Evolutionary conservation across 2,888 invertebrate species (phyloP).

Genomic region (Conus canariensis): DNA sequence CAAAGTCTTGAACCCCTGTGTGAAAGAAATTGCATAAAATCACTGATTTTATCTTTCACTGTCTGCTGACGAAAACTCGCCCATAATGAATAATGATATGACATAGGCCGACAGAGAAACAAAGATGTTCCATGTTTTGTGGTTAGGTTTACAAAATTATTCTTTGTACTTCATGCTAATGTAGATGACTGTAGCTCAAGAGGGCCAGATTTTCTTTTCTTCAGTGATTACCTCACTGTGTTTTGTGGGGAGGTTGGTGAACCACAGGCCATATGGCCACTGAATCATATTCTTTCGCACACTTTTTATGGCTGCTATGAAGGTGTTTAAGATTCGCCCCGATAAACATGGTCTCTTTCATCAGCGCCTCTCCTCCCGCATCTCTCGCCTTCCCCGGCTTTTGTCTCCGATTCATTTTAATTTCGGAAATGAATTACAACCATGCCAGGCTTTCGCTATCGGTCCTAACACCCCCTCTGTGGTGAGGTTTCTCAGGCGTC

Average conservation of each 20-base stretch:
- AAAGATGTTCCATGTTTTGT: conserved; percentile 15
- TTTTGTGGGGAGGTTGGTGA: conserved; percentile 41
- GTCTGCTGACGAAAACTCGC: neutral
- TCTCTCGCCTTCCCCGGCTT: conserved; percentile 16
- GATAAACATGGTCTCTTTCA: conserved; percentile 35
- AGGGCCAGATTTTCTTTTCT: conserved; percentile 31
- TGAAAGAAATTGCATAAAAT: neutral
- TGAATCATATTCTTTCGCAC: conserved; percentile 26
- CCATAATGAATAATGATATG: too few relatives aligned
- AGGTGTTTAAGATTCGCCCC: conserved; percentile 36
- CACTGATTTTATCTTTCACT: neutral
- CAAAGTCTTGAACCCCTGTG: neutral
- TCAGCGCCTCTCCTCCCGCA: neutral
- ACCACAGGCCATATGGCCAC: conserved; percentile 51
- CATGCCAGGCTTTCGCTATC: conserved; percentile 24
- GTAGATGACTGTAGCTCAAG: conserved; percentile 21
- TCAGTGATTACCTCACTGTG: conserved; percentile 1
- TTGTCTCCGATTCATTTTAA: conserved; percentile 36
- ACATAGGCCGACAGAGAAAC: neutral
- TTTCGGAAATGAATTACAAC: conserved; percentile 39
- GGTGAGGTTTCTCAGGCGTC: conserved; percentile 25
- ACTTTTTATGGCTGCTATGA: conserved; percentile 33
- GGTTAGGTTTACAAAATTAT: neutral
- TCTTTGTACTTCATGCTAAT: conserved; percentile 28
- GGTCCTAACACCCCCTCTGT: conserved; percentile 25